A percentile compares a stretch with the other conserved stretches of the same genome.
Conservation (phyloP, 2,113 vertebrate genomes). For the Alces alces region DNA sequence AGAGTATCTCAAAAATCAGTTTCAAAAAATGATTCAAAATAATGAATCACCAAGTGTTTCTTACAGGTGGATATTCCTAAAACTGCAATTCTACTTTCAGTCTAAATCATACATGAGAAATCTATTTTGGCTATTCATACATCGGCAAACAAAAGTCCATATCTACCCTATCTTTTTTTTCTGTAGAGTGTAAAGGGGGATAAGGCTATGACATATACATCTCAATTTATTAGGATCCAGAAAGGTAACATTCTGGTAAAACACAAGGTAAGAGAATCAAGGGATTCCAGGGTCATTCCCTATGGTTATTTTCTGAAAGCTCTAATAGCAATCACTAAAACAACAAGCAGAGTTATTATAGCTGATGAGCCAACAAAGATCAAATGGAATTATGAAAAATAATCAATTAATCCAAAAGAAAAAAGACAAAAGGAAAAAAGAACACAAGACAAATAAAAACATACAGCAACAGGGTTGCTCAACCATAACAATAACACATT, state of each 20-base stretch:
- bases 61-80: neutral
- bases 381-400: neutral
- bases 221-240: neutral
- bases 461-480: neutral
- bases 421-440: neutral
- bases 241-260: neutral
- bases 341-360: neutral
- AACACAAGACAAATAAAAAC: neutral
- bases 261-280: neutral
- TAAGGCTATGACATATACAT: neutral
- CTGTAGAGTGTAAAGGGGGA: neutral
- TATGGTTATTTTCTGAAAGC: neutral
- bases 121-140: neutral
- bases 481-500: neutral
- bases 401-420: neutral
- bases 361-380: neutral
- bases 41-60: neutral
- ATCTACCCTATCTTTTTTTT: neutral
- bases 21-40: neutral
- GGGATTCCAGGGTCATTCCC: neutral
- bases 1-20: neutral
- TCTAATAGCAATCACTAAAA: neutral
- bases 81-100: conserved; percentile 10
- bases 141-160: neutral
- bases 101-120: neutral